Evolutionary conservation across 92 coral and sea anemone species (phyloP).

Genomic region (Pocillopora meandrina): DNA sequence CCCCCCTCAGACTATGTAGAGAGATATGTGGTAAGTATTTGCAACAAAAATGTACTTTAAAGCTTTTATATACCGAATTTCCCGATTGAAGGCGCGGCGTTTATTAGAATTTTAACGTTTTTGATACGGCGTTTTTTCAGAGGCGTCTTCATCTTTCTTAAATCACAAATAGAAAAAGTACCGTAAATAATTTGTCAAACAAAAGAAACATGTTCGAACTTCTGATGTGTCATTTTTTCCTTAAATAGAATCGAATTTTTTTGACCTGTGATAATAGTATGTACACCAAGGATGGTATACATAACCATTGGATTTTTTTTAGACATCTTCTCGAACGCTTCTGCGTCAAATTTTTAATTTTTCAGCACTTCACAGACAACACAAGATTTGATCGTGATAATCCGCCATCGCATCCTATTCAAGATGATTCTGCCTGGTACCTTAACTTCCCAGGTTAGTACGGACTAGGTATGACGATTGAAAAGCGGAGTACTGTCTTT

Average conservation of each 20-base stretch:
- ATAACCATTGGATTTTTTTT: not conserved
- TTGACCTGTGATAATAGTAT: too few relatives aligned
- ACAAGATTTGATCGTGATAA: constrained; percentile 91
- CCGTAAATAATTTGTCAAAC: too few relatives aligned
- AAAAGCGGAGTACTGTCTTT: not conserved
- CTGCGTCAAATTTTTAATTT: not conserved
- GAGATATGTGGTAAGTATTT: constrained; percentile 85
- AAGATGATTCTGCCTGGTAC: constrained; percentile 99
- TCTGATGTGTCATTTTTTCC: too few relatives aligned
- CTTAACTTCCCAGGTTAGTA: constrained; percentile 89
- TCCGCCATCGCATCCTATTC: constrained; percentile 95
- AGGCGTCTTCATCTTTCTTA: too few relatives aligned
- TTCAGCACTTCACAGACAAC: constrained; percentile 95
- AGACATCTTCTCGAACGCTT: too few relatives aligned
- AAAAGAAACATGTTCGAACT: too few relatives aligned
- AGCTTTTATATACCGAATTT: not conserved
- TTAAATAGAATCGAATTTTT: too few relatives aligned
- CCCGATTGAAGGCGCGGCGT: too few relatives aligned
- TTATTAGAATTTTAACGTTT: too few relatives aligned
- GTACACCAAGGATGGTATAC: not conserved
- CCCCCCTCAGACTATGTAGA: constrained; percentile 90
- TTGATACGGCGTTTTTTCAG: too few relatives aligned
- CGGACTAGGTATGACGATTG: not conserved
- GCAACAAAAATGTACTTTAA: not conserved
- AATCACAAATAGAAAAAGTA: too few relatives aligned